Evolutionary conservation across 2,113 vertebrate genomes (phyloP), one percentile per base, ranked within the genome.

Genomic region (Myodes glareolus): DNA sequence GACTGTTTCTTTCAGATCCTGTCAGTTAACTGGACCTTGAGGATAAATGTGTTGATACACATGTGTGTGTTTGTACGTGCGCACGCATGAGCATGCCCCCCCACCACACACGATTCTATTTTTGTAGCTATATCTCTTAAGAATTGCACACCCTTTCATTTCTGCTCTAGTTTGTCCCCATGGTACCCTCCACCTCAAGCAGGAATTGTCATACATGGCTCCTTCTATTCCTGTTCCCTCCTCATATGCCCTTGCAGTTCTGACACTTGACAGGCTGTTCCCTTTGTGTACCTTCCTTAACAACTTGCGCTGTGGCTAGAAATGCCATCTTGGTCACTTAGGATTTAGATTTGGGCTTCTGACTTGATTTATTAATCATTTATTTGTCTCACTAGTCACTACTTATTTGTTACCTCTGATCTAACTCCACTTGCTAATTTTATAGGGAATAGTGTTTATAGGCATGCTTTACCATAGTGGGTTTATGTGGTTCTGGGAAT

Each of bases 331-430:
- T 76, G 29, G 63, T 63, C 58, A 76, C 27, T 84, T 63, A 50
- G 4, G 23, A n/a, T 80, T 90, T 96, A 58, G 23, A 63, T 72
- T 92, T 96, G 81, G 29, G 29, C 6, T 92, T 52, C 86, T 91
- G 90, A 68, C 50, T 68, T 72, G 63, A 42, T 78, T 91, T 29
- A 63, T 86, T 87, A 70, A 87, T 92, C 42, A 81, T 89, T 85
- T 86, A 70, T 90, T 47, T 92, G 17, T 75, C 58, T 89, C 17
- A 72, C 86, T 82, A 92, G 73, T 87, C 31, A n/a, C 42, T 65
- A 8, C 50, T 91, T n/a, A 25, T 77, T 92, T 95, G 85, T 94
- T 89, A 67, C 39, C 47, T 65, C 61, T 42, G 82, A 21, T 67
- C 42, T 47, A 21, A 29, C 17, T 67, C 61, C 14, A 47, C 4